phyloP scores from a whole-genome alignment of 2,888 invertebrate genomes.

The Cataglyphis albicans region DNA sequence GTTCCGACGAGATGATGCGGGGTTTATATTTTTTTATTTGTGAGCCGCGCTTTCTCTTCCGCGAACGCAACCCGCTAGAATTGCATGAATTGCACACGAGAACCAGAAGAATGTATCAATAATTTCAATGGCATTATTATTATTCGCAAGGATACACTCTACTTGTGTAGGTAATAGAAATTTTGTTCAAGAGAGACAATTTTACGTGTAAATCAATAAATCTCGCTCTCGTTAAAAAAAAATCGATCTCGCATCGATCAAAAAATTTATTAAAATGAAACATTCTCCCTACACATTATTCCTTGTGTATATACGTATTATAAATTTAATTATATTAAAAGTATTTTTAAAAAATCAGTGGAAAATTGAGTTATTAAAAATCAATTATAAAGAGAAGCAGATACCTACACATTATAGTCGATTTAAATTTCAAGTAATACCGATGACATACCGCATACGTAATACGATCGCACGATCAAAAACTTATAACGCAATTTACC shows the following conservation, averaged over 20 bases:
- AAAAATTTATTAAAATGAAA: not conserved
- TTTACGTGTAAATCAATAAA: not conserved
- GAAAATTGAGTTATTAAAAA: slow-evolving; percentile 10
- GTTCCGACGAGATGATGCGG: slow-evolving; percentile 47
- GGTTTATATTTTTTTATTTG: slow-evolving; percentile 46
- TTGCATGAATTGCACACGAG: slow-evolving; percentile 55
- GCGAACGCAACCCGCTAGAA: slow-evolving; percentile 50
- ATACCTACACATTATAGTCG: not conserved
- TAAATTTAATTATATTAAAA: not conserved
- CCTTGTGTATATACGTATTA: not conserved
- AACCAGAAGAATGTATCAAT: not conserved
- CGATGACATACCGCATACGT: not conserved
- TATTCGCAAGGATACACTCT: not conserved
- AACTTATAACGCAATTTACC: slow-evolving; percentile 21
- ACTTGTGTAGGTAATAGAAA: not conserved
- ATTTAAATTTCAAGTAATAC: slow-evolving; percentile 16
- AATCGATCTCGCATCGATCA: not conserved
- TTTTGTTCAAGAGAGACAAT: not conserved
- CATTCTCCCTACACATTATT: not conserved
- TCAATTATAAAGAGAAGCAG: not conserved
- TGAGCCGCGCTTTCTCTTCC: slow-evolving; percentile 70
- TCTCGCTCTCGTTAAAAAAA: not conserved
- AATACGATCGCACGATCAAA: slow-evolving; percentile 13
- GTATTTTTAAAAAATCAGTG: not conserved
- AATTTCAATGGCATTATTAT: not conserved